Base-by-base conservation (phyloP, 1,140 invertebrate genomes). In the Periplaneta americana region DNA sequence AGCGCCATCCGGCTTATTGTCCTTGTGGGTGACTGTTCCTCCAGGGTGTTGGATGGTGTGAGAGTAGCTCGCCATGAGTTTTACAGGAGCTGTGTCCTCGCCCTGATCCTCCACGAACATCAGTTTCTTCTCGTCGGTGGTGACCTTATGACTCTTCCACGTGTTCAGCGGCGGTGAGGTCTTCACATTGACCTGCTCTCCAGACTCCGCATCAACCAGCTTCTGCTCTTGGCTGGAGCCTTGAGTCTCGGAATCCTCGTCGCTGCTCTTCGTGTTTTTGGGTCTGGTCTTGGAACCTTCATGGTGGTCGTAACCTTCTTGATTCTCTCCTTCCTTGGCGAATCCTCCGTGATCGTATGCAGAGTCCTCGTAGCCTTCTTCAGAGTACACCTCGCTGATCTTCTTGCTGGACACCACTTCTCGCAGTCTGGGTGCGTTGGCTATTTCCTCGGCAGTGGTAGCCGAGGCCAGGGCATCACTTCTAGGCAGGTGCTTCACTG, bases 351-450 rank as follows among this genome's bases (percentile, higher is more conserved):
- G 94, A 86, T 95, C 94, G 84, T 95, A 95, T 10, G 91, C 93
- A 0, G 91, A 90, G 87, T 95, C 94, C 87, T 95, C 93, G 83
- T 94, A 95, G 0, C 94, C 94, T 89, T 95, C 93, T 87, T 95
- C 94, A 8, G 92, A 92, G 84, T 95, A 95, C 10, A 95, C 90
- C 2, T 84, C 83, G n/a, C 79, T 74, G 0, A 80, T 34, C 75
- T 94, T 95, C n/a, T 91, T 90, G 83, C 93, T 92, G 76, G 91
- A 92, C 0, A 95, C 90, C 5, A 93, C 90, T 88, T 94, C 92
- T 74, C 90, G 88, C 36, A 95, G 87, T 82, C 93, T 87, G 0
- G 91, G 89, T 8, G 92, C 92, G 84, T 92, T 92, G 82, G 87
- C 84, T 81, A 90, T 87, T 84, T 93, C 92, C 81, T 93, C 92